Base-by-base conservation (phyloP, 2,888 invertebrate genomes). In the Branchellion lobata region DNA sequence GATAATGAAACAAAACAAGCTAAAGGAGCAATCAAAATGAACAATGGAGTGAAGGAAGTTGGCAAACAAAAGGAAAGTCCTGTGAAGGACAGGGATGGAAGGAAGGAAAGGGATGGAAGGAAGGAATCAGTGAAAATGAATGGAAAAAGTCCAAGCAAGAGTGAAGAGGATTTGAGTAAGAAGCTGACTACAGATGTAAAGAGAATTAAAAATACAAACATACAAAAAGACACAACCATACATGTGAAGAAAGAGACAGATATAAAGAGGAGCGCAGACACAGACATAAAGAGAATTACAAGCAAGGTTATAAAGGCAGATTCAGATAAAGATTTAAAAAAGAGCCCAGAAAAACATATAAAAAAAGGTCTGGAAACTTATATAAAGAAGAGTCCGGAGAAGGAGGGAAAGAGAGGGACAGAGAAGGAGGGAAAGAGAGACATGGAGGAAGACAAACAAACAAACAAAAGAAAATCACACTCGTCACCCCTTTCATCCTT, bases 341-440 rank as follows among this genome's bases (percentile, higher is more conserved):
- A 79, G 2, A 31, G 27, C 24, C 57, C 40, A 53, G 73, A 73
- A 73, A 73, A 36, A 40, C 65, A 61, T 27, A 18, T 84, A 69
- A 85, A 85, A 51, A 84, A 84, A 78, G 85, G 85, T 80, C 83
- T 83, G 8, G 74, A 82, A n/a, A 65, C 84, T n/a, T 83, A 83
- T 47, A 47, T 14, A 18, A 65, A 24, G 24, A 65, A 65, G 11
- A 27, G n/a, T n/a, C n/a, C 11, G n/a, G 8, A 27, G 11, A n/a
- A 65, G 11, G 8, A 27, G 5, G 11, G 8, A 69, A 21, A n/a
- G n/a, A 69, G 3, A 33, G 29, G 11, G 71, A n/a, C 71, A 69
- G 71, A 69, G 5, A 69, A 31, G 2, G 14, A 69, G 31, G 14
- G 3, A 69, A 29, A 36, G 36, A 74, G 18, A 74, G n/a, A 57